Percentiles rank a stretch among this genome's conserved stretches.
These are phyloP conservation scores for Drosophila suboccidentalis DNA, from an alignment of 2,888 invertebrate genomes.

Conservation along the genomic window DNA sequence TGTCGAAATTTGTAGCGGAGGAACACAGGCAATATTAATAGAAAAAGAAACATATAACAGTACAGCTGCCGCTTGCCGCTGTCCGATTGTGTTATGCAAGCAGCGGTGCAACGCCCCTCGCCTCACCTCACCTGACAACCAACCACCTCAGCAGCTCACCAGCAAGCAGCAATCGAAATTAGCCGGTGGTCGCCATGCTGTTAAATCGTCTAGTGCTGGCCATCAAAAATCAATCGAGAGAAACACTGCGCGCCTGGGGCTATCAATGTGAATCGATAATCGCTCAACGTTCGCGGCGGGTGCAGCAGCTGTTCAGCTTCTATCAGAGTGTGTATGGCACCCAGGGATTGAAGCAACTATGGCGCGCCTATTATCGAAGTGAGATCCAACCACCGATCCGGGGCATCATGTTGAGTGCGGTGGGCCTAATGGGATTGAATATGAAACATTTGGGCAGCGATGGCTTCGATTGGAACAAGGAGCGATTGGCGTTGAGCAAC, in stretches of 20 bases:
- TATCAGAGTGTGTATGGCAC: slow-evolving; percentile 89
- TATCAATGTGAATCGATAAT: slow-evolving; percentile 87
- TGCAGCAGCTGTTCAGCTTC: slow-evolving; percentile 88
- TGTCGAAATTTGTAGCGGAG: slow-evolving; percentile 51
- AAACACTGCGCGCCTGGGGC: slow-evolving; percentile 87
- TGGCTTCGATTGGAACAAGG: slow-evolving; percentile 88
- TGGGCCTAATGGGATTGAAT: slow-evolving; percentile 86
- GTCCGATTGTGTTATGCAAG: slow-evolving; percentile 74
- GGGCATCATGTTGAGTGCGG: slow-evolving; percentile 87
- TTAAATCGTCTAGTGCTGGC: slow-evolving; percentile 79
- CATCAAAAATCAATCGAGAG: slow-evolving; percentile 86
- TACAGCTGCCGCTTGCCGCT: slow-evolving; percentile 47
- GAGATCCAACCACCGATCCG: slow-evolving; percentile 86
- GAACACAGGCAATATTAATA: slow-evolving; percentile 43
- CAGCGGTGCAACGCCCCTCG: slow-evolving; percentile 40
- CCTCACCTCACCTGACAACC: slow-evolving; percentile 36
- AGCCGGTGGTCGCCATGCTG: slow-evolving; percentile 72
- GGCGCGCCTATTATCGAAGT: slow-evolving; percentile 83
- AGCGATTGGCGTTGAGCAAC: slow-evolving; percentile 87
- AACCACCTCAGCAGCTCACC: no score
- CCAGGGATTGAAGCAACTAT: slow-evolving; percentile 87
- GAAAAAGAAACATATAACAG: slow-evolving; percentile 24
- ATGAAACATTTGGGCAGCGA: slow-evolving; percentile 84
- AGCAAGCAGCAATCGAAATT: no score
- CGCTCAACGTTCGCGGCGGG: slow-evolving; percentile 88